These are phyloP conservation scores for Lumbricus terrestris DNA, from an alignment of 2,888 invertebrate species.

Conservation along the genomic window DNA sequence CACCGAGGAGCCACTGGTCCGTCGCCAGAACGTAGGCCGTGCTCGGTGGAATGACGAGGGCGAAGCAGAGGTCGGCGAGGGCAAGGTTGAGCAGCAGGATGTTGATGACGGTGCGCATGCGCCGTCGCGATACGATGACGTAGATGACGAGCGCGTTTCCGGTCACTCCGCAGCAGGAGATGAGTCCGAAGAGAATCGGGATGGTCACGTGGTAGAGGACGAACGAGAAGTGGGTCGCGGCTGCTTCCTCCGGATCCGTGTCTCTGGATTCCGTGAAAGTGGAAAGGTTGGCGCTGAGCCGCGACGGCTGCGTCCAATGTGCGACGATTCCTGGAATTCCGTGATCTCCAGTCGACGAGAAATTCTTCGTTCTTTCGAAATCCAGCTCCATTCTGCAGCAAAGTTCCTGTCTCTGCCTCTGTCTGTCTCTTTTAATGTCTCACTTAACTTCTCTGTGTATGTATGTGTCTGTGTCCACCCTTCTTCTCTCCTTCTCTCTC, in stretches of 20 bases:
- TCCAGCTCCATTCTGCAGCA: not conserved
- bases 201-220: conserved; percentile 24
- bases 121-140: conserved; percentile 46
- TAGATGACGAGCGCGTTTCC: conserved; percentile 30
- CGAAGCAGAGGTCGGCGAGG: conserved; percentile 81
- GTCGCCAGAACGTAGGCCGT: conserved; percentile 68
- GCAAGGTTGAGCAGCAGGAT: conserved; percentile 83
- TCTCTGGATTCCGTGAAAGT: not conserved
- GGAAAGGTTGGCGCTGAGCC: not conserved
- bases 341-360: not conserved
- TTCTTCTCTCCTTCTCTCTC: too few species aligned
- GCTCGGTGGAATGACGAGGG: conserved; percentile 85
- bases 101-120: conserved; percentile 84
- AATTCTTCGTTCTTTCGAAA: not conserved
- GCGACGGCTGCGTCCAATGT: not conserved
- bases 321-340: not conserved
- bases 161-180: conserved; percentile 25
- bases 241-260: not conserved
- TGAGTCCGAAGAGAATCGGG: conserved; percentile 27
- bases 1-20: conserved; percentile 25
- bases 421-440: not conserved
- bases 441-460: not conserved
- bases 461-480: too few species aligned
- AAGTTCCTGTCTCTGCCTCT: not conserved
- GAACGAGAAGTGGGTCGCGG: conserved; percentile 10